Evolutionary conservation across 1,140 invertebrate species (phyloP).

Genomic region (Caenorhabditis latens): DNA sequence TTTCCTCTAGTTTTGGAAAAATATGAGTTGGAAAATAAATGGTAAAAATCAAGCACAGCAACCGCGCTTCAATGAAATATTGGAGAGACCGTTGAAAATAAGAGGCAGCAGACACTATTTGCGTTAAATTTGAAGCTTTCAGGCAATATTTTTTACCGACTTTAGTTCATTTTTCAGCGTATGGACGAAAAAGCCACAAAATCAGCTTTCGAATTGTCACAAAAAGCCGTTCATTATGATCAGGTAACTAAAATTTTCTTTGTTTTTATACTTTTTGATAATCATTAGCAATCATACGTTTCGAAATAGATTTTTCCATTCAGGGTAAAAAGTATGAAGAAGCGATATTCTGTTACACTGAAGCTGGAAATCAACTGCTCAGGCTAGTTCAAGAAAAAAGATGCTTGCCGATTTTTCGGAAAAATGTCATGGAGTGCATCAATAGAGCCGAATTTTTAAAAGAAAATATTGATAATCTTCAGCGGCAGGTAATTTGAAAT

Average conservation of each 20-base stretch:
- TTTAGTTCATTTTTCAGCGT: neutral
- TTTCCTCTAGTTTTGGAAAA: neutral
- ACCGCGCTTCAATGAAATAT: neutral
- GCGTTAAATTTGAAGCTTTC: neutral
- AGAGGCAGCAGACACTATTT: neutral
- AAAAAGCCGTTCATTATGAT: slow-evolving; percentile 59
- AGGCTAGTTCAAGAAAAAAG: slow-evolving; percentile 46
- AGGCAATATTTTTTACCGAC: neutral
- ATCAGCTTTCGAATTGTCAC: slow-evolving; percentile 52
- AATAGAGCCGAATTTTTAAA: slow-evolving; percentile 62
- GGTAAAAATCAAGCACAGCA: neutral
- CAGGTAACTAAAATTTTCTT: slow-evolving; percentile 15
- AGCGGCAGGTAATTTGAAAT: neutral
- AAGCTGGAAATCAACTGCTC: slow-evolving; percentile 59
- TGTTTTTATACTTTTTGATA: neutral
- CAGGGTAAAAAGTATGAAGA: slow-evolving; percentile 61
- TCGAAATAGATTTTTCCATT: neutral
- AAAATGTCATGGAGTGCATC: slow-evolving; percentile 61
- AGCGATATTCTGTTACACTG: slow-evolving; percentile 63
- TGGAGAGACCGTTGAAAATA: neutral
- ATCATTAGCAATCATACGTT: neutral
- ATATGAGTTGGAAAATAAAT: slow-evolving; percentile 39
- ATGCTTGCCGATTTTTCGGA: slow-evolving; percentile 53
- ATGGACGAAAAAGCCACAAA: slow-evolving; percentile 60
- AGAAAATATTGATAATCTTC: slow-evolving; percentile 41